Conservation (phyloP, 1,140 invertebrate species). For the Trinorchestia longiramus region DNA sequence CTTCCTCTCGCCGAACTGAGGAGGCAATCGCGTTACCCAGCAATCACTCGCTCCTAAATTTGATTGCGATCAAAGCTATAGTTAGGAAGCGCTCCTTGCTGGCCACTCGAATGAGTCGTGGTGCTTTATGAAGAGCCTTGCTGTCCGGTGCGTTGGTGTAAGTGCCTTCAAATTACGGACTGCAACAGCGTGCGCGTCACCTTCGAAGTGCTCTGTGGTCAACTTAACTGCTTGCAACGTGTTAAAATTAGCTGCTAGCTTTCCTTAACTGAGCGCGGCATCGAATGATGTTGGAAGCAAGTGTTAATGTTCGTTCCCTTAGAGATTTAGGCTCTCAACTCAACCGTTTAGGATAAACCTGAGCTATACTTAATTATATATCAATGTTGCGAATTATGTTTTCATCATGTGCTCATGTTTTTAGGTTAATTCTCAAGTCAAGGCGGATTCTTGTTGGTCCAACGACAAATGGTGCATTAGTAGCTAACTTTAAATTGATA, state of each 20-base stretch:
- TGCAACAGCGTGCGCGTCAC: background rate
- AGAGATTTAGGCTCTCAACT: no score
- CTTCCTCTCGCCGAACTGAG: conserved; percentile 28
- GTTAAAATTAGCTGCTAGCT: conserved; percentile 9
- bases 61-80: conserved; percentile 55
- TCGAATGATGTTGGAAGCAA: background rate
- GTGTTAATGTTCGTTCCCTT: background rate
- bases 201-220: background rate
- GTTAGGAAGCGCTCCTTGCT: conserved; percentile 37
- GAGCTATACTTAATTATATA: no score
- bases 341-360: no score
- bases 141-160: background rate
- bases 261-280: conserved; percentile 18
- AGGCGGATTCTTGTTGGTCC: no score
- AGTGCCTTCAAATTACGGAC: background rate
- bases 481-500: no score
- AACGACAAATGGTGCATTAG: no score
- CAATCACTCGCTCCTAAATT: conserved; percentile 52
- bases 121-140: conserved; percentile 32
- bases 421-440: no score
- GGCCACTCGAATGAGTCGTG: background rate
- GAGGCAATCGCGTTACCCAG: conserved; percentile 47
- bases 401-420: no score
- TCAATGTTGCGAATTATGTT: no score
- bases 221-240: conserved; percentile 4